Percentiles rank a stretch among this genome's conserved stretches.
Evolutionary conservation across 2,888 invertebrate species (phyloP).

Genomic region (Oscheius sp.): DNA sequence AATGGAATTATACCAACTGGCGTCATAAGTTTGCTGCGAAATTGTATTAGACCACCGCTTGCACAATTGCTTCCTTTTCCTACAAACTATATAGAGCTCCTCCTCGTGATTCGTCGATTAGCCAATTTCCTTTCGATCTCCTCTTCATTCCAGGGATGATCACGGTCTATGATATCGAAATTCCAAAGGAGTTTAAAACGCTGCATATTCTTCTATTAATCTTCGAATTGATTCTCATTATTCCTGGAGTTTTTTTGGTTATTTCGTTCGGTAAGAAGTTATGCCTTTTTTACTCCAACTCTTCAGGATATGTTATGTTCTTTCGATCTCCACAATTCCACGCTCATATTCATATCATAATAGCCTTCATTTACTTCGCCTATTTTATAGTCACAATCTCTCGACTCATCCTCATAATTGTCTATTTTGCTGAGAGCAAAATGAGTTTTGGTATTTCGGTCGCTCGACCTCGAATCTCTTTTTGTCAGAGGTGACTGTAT

Average conservation of each 20-base stretch:
- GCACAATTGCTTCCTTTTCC: no score
- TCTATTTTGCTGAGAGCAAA: neutral
- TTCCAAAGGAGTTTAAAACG: neutral
- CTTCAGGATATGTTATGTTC: conserved; percentile 26
- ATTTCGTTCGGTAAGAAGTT: neutral
- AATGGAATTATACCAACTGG: no score
- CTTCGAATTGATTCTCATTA: conserved; percentile 14
- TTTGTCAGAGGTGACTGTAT: neutral
- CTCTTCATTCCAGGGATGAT: conserved; percentile 19
- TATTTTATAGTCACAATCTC: conserved; percentile 16
- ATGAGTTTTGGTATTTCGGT: neutral
- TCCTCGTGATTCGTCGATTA: no score
- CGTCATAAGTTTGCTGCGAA: no score
- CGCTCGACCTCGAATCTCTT: no score
- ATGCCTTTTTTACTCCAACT: neutral
- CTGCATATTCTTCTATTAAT: conserved; percentile 5
- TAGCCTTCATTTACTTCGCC: conserved; percentile 6
- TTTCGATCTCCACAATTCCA: conserved; percentile 13
- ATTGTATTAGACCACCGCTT: no score
- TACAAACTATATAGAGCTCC: no score
- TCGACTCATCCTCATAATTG: neutral
- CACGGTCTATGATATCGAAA: conserved; percentile 19
- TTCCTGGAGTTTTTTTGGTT: neutral
- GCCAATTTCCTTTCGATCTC: no score
- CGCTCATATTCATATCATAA: conserved; percentile 16